A percentile compares a stretch with the other conserved stretches of the same genome.
These are phyloP conservation scores for Dryocosmus kuriphilus DNA, from an alignment of 2,888 invertebrate genomes.

Conservation along the genomic window DNA sequence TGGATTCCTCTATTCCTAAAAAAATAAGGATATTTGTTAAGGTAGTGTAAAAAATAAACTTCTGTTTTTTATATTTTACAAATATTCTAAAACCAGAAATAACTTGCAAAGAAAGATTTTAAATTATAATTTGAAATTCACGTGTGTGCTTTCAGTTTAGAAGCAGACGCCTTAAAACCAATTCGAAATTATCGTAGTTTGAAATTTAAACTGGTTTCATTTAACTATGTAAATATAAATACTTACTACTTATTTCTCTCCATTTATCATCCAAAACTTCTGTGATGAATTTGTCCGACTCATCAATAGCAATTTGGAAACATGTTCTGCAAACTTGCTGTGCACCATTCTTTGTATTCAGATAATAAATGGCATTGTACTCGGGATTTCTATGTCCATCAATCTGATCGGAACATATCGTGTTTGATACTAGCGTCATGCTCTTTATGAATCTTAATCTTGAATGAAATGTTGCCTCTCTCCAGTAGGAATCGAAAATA, in stretches of 20 bases:
- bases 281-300: neutral
- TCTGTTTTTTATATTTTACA: no score
- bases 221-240: no score
- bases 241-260: neutral
- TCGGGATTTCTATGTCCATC: neutral
- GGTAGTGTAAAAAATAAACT: no score
- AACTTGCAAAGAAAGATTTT: no score
- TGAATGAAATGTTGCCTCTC: constrained; percentile 4
- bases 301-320: neutral
- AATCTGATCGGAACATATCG: neutral
- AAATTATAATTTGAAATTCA: no score
- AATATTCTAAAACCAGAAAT: no score
- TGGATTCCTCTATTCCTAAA: neutral
- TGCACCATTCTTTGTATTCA: neutral
- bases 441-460: neutral
- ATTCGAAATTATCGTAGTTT: no score
- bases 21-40: neutral
- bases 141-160: no score
- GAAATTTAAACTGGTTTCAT: no score
- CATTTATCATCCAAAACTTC: neutral
- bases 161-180: no score
- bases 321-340: neutral
- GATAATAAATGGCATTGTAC: neutral
- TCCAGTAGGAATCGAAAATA: constrained; percentile 7
- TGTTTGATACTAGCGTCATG: neutral